Evolutionary conservation across 35 echinoderm and acorn worm genomes (phyloP).

Genomic region (Apostichopus japonicus): DNA sequence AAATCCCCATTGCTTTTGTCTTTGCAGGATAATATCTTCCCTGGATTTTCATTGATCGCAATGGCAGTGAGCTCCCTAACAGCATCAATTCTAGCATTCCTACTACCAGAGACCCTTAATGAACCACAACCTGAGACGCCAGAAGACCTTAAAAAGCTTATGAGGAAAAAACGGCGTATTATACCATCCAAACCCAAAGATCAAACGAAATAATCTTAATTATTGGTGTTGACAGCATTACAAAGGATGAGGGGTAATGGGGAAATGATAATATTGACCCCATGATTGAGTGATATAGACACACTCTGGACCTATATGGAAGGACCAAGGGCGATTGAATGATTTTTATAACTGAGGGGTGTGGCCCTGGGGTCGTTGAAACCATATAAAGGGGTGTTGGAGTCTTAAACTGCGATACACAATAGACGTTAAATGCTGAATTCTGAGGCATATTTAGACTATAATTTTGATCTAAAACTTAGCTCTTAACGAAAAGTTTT

Average conservation of each 20-base stretch:
- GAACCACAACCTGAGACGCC: conserved; percentile 45
- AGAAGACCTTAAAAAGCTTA: conserved; percentile 43
- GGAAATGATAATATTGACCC: background rate
- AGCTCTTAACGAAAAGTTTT: too few relatives aligned
- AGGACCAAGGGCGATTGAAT: too few relatives aligned
- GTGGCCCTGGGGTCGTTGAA: too few relatives aligned
- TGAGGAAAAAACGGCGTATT: background rate
- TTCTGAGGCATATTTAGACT: too few relatives aligned
- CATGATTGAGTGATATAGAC: too few relatives aligned
- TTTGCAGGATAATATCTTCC: conserved; percentile 24
- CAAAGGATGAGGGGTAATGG: too few relatives aligned
- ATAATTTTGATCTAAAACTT: too few relatives aligned
- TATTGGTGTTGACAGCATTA: background rate
- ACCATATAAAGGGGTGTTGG: too few relatives aligned
- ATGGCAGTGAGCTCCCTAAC: background rate
- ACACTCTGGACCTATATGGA: too few relatives aligned
- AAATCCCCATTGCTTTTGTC: background rate
- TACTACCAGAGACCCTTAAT: conserved; percentile 25
- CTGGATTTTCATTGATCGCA: background rate
- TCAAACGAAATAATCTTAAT: background rate
- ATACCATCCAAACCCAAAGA: background rate
- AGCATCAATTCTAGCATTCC: background rate
- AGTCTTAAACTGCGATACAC: too few relatives aligned
- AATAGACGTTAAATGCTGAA: too few relatives aligned
- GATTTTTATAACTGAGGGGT: too few relatives aligned